A percentile compares a stretch with the other conserved stretches of the same genome.
These are phyloP conservation scores for Lydus trimaculatus DNA, from an alignment of 2,888 invertebrate species.

Conservation along the genomic window DNA sequence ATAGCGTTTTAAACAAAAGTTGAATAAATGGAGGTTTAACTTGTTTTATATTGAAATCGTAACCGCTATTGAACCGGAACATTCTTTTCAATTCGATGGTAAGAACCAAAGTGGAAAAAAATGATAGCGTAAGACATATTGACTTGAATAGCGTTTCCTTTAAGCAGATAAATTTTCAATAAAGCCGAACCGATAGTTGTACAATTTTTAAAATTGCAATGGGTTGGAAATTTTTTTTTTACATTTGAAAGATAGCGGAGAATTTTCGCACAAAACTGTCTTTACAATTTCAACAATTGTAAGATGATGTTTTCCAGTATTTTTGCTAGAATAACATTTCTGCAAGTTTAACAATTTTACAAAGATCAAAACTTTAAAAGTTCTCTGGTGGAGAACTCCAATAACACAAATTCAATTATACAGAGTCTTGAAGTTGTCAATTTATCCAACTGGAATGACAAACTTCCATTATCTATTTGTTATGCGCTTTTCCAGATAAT, in stretches of 20 bases:
- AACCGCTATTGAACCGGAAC: not conserved
- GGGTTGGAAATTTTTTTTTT: no score
- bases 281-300: no score
- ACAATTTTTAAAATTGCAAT: not conserved
- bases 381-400: not conserved
- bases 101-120: not conserved
- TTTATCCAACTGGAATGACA: slow-evolving; percentile 1
- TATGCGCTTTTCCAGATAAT: not conserved
- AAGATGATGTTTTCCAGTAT: not conserved
- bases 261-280: no score
- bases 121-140: not conserved
- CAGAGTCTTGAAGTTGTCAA: slow-evolving; percentile 4
- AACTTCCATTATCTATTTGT: not conserved
- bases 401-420: slow-evolving; percentile 15
- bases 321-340: not conserved
- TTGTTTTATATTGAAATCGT: not conserved
- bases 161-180: not conserved
- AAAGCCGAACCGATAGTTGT: not conserved
- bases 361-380: not conserved
- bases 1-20: no score
- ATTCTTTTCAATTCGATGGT: not conserved
- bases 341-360: slow-evolving; percentile 1
- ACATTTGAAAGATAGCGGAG: no score
- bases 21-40: not conserved
- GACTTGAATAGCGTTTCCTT: not conserved